phyloP scores from a whole-genome alignment of 1,140 invertebrate species.

The Lepidotrigona ventralis region DNA sequence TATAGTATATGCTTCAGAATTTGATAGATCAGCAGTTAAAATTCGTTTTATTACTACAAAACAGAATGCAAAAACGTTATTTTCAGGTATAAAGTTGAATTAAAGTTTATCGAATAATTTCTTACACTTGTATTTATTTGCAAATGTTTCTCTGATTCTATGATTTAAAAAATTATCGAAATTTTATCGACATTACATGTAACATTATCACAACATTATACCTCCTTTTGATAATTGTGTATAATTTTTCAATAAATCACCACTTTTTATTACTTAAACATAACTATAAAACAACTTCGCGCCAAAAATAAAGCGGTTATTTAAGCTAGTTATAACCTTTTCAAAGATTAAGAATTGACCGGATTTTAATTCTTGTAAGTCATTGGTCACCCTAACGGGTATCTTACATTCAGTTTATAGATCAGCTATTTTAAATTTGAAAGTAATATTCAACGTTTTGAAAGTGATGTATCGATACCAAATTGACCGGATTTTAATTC shows the following conservation, averaged over 20 bases:
- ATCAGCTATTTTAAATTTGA: neutral
- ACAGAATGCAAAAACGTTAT: neutral
- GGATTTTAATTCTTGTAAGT: neutral
- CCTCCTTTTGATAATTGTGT: neutral
- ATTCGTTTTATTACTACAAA: neutral
- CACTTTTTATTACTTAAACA: conserved; percentile 10
- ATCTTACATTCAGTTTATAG: neutral
- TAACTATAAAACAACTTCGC: conserved; percentile 47
- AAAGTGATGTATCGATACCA: too few relatives aligned
- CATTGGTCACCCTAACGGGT: neutral
- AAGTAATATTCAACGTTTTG: neutral
- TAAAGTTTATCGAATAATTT: neutral
- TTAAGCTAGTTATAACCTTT: conserved; percentile 12
- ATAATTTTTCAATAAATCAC: neutral
- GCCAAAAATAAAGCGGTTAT: conserved; percentile 57
- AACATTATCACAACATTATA: conserved; percentile 13
- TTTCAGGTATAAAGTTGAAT: neutral
- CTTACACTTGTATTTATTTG: neutral
- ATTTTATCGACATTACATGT: neutral
- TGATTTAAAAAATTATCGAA: neutral
- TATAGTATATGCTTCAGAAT: neutral
- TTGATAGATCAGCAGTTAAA: neutral
- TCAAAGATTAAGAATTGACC: conserved; percentile 1
- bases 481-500: too few relatives aligned
- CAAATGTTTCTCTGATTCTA: neutral